Evolutionary conservation across 2,888 invertebrate species (phyloP), one percentile per base, ranked within the genome.

Genomic region (Pristionchus fissidentatus): DNA sequence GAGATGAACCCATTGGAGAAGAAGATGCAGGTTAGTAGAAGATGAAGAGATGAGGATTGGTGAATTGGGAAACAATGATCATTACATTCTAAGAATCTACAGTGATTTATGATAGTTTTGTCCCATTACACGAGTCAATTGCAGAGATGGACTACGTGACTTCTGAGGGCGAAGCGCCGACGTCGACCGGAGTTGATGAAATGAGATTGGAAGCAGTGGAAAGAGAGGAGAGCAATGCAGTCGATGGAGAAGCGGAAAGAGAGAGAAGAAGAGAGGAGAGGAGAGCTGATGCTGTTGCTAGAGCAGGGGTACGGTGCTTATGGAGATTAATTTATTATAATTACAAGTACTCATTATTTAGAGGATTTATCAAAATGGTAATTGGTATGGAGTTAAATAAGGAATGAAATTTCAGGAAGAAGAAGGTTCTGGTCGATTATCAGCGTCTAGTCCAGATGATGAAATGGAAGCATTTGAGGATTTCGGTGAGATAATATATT

Each of bases 1-100:
- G 80, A 22, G 79, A 46, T 77, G 85, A 80, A 13, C 60, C 60
- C 4, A 41, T 4, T 29, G 57, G 49, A 22, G 32, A 49, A 15
- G 32, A 55, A 19, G 66, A 66, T 22, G 38, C 22, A 22, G 62
- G 62, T 62, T 3, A 7, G 62, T 8, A 29, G 1, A n/a, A n/a
- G n/a, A n/a, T n/a, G 57, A 22, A 26, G 29, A 29, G 57, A 57
- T 57, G 29, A n/a, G 3, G 29, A n/a, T n/a, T 22, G n/a, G 57
- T 26, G 1, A 5, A 26, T 26, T 57, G 29, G 29, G 7, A 57
- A 29, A 26, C 8, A 57, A 26, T 22, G 57, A 57, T 57, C 26
- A 57, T 13, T 57, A n/a, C n/a, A n/a, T n/a, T n/a, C n/a, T n/a
- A 66, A 26, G 7, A 26, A 32, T 32, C 35, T 13, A 66, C 29